Conservation (phyloP, 2,113 vertebrate genomes). For the Lasiurus borealis region DNA sequence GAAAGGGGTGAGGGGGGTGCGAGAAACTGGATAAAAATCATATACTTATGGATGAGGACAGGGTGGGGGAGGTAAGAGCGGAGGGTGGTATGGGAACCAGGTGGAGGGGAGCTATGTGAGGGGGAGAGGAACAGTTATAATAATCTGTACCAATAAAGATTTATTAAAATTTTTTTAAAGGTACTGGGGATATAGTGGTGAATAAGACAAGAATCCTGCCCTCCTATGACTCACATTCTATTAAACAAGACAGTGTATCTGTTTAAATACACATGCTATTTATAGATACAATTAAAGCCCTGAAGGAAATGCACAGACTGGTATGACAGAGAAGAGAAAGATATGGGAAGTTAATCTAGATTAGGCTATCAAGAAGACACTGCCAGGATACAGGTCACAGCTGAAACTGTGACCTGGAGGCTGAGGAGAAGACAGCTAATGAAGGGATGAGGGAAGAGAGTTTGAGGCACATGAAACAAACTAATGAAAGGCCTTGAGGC, state of each 20-base stretch:
- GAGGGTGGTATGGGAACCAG: no score
- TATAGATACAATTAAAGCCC: background rate
- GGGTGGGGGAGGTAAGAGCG: no score
- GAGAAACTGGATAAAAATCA: no score
- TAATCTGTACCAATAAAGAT: no score
- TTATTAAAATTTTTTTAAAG: background rate
- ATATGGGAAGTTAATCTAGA: background rate
- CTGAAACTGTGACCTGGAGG: background rate
- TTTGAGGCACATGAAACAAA: background rate
- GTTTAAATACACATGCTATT: background rate
- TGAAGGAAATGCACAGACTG: slow-evolving; percentile 1
- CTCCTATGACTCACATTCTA: background rate
- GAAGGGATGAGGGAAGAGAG: background rate
- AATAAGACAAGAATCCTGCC: background rate
- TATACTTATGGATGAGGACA: no score
- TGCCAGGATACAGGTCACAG: background rate
- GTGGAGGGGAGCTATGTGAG: no score
- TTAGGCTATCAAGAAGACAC: background rate
- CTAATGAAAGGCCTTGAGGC: background rate
- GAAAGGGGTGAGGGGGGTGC: no score
- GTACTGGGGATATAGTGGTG: background rate
- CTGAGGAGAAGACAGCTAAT: background rate
- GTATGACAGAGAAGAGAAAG: background rate
- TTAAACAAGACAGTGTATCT: background rate
- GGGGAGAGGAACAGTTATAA: no score